Evolutionary conservation across 2,797 vertebrate species (phyloP).

Genomic region (Spizella passerina): DNA sequence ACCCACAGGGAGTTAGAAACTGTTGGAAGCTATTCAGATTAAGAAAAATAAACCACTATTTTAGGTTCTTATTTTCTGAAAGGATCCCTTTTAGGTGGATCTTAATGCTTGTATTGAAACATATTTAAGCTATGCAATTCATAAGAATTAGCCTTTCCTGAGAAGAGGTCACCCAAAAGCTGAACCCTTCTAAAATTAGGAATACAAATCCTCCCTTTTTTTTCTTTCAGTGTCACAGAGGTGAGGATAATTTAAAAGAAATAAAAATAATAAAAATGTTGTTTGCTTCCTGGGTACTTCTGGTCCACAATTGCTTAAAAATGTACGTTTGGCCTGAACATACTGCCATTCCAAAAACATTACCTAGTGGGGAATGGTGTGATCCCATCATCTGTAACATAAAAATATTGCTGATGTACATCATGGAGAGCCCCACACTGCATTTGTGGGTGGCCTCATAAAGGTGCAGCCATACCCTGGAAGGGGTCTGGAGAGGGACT

Average conservation of each 20-base stretch:
- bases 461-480: neutral
- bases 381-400: neutral
- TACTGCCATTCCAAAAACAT: neutral
- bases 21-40: neutral
- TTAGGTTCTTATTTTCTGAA: neutral
- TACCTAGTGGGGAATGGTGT: neutral
- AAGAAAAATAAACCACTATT: neutral
- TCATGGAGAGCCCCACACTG: neutral
- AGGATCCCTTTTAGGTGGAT: neutral
- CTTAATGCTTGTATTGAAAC: neutral
- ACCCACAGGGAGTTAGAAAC: neutral
- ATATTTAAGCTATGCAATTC: neutral
- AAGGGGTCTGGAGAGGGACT: neutral
- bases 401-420: neutral
- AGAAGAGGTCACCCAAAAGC: neutral
- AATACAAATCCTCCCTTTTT: neutral
- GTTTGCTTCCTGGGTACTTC: neutral
- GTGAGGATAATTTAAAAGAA: neutral
- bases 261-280: neutral
- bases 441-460: neutral
- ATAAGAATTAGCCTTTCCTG: neutral
- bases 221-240: neutral
- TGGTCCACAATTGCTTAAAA: neutral
- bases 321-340: accelerated
- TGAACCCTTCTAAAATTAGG: conserved; percentile 14